Evolutionary conservation across 2,888 invertebrate genomes (phyloP).

Genomic region (Apodemia zela): DNA sequence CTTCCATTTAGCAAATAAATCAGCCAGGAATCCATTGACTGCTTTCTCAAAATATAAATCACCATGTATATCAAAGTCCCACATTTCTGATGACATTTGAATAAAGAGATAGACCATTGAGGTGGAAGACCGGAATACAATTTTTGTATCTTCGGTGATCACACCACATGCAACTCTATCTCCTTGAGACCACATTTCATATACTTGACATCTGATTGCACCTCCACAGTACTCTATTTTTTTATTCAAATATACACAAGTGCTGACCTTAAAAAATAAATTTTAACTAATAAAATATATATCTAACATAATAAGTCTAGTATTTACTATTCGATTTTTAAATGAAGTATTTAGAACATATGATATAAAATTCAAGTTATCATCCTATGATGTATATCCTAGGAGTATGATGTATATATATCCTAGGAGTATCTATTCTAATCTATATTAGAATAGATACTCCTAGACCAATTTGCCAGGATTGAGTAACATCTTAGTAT

Average conservation of each 20-base stretch:
- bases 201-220: constrained; percentile 91
- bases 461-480: too few species aligned
- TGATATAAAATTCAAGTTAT: too few species aligned
- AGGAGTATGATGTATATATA: too few species aligned
- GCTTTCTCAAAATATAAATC: constrained; percentile 99
- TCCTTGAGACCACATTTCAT: constrained; percentile 98
- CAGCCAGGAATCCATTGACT: constrained; percentile 96
- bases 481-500: too few species aligned
- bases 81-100: constrained; percentile 99
- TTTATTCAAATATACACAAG: constrained; percentile 96
- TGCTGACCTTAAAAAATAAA: constrained; percentile 84
- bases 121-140: constrained; percentile 97
- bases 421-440: too few species aligned
- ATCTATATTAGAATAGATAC: too few species aligned
- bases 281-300: constrained; percentile 1
- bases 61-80: constrained; percentile 99
- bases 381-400: too few species aligned
- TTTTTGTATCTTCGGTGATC: constrained; percentile 96
- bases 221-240: constrained; percentile 95
- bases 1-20: constrained; percentile 98
- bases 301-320: not conserved
- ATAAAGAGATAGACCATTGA: constrained; percentile 98
- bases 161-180: constrained; percentile 97
- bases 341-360: too few species aligned
- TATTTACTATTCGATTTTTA: too few species aligned